A percentile compares a stretch with the other conserved stretches of the same genome.
These are phyloP conservation scores for Pseudorhombus dupliciocellatus DNA, from an alignment of 2,113 vertebrate species.

Conservation along the genomic window DNA sequence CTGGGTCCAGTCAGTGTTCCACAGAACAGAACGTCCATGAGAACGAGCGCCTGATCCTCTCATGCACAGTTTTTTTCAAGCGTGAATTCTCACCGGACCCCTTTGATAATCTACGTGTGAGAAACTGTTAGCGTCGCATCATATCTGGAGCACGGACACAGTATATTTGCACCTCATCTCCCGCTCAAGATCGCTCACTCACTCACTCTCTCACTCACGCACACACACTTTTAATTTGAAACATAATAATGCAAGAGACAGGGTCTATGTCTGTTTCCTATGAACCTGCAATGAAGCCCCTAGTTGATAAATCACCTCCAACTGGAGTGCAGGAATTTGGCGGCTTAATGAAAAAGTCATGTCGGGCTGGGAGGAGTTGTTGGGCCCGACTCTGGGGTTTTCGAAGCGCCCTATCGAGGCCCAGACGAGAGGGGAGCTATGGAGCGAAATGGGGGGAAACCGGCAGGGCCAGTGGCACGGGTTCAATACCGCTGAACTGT, in stretches of 20 bases:
- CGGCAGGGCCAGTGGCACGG: slow-evolving; percentile 55
- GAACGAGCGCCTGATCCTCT: slow-evolving; percentile 25
- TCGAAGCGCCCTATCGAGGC: slow-evolving; percentile 61
- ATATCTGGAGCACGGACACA: slow-evolving; percentile 47
- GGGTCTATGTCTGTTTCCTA: slow-evolving; percentile 81
- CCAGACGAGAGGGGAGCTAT: slow-evolving; percentile 64
- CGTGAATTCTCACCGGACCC: slow-evolving; percentile 48
- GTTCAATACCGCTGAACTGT: slow-evolving; percentile 71
- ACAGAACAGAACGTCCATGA: not conserved
- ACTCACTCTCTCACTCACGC: slow-evolving; percentile 1
- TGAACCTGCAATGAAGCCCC: slow-evolving; percentile 83
- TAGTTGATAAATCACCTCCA: slow-evolving; percentile 87
- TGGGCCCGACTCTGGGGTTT: slow-evolving; percentile 65
- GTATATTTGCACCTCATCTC: slow-evolving; percentile 25
- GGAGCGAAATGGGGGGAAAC: slow-evolving; percentile 32
- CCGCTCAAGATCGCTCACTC: not conserved
- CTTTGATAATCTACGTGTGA: slow-evolving; percentile 50
- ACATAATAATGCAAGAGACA: slow-evolving; percentile 79
- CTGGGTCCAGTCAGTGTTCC: slow-evolving; percentile 28
- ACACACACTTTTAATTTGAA: slow-evolving; percentile 65
- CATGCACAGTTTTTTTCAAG: slow-evolving; percentile 37
- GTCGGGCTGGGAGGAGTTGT: slow-evolving; percentile 72
- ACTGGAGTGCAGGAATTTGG: slow-evolving; percentile 85
- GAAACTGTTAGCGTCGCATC: slow-evolving; percentile 45
- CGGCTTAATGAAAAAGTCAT: slow-evolving; percentile 92